Conservation (phyloP, 2,113 vertebrate genomes). For the Aleadryas rufinucha region DNA sequence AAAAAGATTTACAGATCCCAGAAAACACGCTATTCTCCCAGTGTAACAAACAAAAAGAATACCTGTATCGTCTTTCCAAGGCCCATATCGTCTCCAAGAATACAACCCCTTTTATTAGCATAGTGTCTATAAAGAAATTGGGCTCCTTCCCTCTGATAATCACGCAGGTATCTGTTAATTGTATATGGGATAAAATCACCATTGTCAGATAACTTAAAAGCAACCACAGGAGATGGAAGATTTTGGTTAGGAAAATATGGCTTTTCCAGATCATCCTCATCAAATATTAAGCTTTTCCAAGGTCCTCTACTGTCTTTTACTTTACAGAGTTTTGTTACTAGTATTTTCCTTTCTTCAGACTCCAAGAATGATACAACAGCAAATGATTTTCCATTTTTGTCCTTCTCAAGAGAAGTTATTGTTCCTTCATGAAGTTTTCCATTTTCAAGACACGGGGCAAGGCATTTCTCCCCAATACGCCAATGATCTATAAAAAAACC, state of each 20-base stretch:
- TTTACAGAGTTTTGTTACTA: constrained; percentile 65
- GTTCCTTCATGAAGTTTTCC: constrained; percentile 72
- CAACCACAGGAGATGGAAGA: constrained; percentile 60
- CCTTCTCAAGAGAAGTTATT: constrained; percentile 70
- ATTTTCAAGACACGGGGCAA: constrained; percentile 72
- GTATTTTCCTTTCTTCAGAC: constrained; percentile 66
- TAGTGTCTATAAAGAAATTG: constrained; percentile 87
- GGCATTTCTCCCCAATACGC: constrained; percentile 71
- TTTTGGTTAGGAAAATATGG: constrained; percentile 81
- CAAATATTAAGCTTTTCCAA: constrained; percentile 69
- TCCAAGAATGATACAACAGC: constrained; percentile 74
- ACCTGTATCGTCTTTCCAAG: constrained; percentile 98
- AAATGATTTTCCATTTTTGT: constrained; percentile 57
- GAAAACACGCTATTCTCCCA: background rate
- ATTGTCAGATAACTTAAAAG: constrained; percentile 77
- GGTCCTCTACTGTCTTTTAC: constrained; percentile 20
- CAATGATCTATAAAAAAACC: constrained; percentile 60
- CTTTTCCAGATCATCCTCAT: constrained; percentile 83
- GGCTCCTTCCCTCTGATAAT: constrained; percentile 91
- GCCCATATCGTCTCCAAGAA: constrained; percentile 98
- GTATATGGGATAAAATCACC: constrained; percentile 86
- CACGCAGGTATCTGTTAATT: constrained; percentile 92
- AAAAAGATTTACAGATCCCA: background rate
- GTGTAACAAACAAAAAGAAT: background rate
- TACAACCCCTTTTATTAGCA: constrained; percentile 80